Evolutionary conservation across 2,888 invertebrate species (phyloP).

Genomic region (Julus scandinavius): DNA sequence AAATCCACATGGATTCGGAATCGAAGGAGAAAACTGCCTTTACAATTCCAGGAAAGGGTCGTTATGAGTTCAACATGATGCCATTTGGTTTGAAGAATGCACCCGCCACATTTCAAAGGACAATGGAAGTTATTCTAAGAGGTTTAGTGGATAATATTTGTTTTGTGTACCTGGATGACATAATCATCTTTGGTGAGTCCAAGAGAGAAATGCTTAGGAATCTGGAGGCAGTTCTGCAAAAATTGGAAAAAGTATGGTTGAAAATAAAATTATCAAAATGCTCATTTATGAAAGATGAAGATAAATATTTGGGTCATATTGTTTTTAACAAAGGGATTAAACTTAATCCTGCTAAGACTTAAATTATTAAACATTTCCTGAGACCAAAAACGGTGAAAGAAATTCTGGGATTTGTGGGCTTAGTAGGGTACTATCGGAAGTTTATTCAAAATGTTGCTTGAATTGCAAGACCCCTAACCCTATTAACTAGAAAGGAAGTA

Average conservation of each 20-base stretch:
- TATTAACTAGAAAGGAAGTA: not conserved
- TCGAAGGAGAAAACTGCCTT: not conserved
- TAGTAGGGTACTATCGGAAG: not conserved
- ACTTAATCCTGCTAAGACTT: slow-evolving; percentile 5
- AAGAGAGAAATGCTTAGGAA: not conserved
- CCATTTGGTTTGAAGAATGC: not conserved
- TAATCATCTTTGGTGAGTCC: not conserved
- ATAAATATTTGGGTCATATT: slow-evolving; percentile 51
- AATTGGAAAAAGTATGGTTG: not conserved
- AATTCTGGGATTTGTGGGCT: slow-evolving; percentile 13
- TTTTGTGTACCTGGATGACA: not conserved
- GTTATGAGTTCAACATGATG: not conserved
- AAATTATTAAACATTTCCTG: not conserved
- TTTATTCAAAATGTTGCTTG: slow-evolving; percentile 12
- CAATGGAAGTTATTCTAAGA: not conserved
- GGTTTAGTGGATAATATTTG: not conserved
- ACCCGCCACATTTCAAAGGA: not conserved
- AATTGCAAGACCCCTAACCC: slow-evolving; percentile 1
- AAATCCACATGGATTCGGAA: not conserved
- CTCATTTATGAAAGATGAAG: not conserved
- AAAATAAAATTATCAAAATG: slow-evolving; percentile 50
- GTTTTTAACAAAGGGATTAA: not conserved
- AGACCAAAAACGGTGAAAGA: not conserved
- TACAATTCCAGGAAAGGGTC: not conserved
- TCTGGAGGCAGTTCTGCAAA: slow-evolving; percentile 3